Evolutionary conservation across 2,797 vertebrate genomes (phyloP), one percentile per base, ranked within the genome.

Genomic region (Anas flavirostris): DNA sequence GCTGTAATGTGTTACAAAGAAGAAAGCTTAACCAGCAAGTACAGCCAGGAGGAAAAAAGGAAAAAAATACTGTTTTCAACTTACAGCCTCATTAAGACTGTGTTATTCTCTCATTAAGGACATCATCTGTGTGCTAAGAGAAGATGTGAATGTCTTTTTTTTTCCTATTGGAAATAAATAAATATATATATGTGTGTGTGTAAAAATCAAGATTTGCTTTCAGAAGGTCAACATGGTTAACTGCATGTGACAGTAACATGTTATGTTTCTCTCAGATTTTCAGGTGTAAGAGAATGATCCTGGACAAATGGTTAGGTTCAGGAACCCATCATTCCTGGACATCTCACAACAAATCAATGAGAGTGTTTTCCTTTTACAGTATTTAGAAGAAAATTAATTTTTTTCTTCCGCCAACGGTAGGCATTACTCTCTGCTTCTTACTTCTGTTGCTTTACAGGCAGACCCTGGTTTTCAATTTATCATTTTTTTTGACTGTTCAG

Each of bases 161-260:
- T 44, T 46, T 37, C 25, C 10, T 39, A 31, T 28, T 37, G 53
- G 7, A 74, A 84, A 86, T 50, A 26, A 84, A 48, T 25, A 5
- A 62, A 2, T 13, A 19, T 62, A 46, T 46, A 44, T 44, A 18
- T 44, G 43, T 18, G 17, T 44, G 43, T 18, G 43, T 18, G 43
- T 44, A 44, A 44, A 44, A 85, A 50, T 19, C 6, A 69, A 1
- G 13, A 19, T 59, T 58, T 85, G 79, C 12, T 69, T 87, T 67
- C n/a, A 52, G 56, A 46, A 80, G 8, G 5, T 13, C 58, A 17
- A 73, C 6, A 58, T 19, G 28, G 56, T 52, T 76, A 89, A 58
- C 8, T 22, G 37, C 5, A 17, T 0, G 1, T 53, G 7, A 4
- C 29, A 84, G 2, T 60, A 18, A 5, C 78, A 23, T 12, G 4